Evolutionary conservation across 1,140 invertebrate genomes (phyloP).

Genomic region (Drosophila repleta): DNA sequence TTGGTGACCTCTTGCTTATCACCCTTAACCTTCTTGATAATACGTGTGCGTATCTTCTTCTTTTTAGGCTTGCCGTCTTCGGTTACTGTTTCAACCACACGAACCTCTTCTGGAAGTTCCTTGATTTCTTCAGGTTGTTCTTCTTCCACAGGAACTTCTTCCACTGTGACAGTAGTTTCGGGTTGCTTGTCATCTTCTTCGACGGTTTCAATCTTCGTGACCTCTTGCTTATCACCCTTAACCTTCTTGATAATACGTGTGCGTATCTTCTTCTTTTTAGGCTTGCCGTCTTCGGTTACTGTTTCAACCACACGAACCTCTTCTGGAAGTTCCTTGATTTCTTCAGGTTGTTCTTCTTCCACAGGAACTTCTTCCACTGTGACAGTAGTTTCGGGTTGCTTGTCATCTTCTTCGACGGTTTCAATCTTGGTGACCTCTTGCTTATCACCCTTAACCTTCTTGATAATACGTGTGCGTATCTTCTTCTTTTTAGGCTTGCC

Average conservation of each 20-base stretch:
- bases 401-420: neutral
- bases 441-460: neutral
- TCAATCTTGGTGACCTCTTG: neutral
- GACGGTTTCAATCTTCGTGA: conserved; percentile 76
- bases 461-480: neutral
- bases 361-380: conserved; percentile 48
- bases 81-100: conserved; percentile 45
- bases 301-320: conserved; percentile 45
- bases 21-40: conserved; percentile 62
- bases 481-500: neutral
- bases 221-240: conserved; percentile 71
- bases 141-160: conserved; percentile 42
- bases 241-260: conserved; percentile 77
- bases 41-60: conserved; percentile 57
- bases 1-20: conserved; percentile 80
- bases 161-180: conserved; percentile 59
- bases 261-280: conserved; percentile 75
- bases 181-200: conserved; percentile 78
- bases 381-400: conserved; percentile 68
- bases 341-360: conserved; percentile 23
- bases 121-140: conserved; percentile 39
- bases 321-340: conserved; percentile 46
- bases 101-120: conserved; percentile 58
- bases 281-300: conserved; percentile 61
- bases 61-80: conserved; percentile 67